A percentile compares a stretch with the other conserved stretches of the same genome.
phyloP scores from a whole-genome alignment of 2,113 vertebrate species.

The Callithrix jacchus region DNA sequence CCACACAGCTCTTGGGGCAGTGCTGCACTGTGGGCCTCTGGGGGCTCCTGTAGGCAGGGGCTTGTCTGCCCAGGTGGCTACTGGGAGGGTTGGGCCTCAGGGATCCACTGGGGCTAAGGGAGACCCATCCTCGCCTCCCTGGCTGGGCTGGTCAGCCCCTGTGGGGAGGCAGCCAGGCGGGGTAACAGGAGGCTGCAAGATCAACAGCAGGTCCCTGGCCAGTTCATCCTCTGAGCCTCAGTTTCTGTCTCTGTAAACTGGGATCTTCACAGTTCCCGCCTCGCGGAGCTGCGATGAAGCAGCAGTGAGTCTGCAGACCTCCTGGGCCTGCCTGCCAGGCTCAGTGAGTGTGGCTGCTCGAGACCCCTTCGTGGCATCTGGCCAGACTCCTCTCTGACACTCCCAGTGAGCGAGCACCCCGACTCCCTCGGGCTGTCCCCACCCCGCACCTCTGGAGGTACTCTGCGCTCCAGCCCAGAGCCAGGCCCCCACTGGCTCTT shows the following conservation, averaged over 20 bases:
- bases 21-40: neutral
- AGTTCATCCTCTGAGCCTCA: neutral
- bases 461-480: neutral
- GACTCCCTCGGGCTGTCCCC: accelerated
- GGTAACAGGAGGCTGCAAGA: neutral
- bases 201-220: neutral
- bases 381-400: neutral
- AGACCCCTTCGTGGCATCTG: neutral
- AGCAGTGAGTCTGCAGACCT: neutral
- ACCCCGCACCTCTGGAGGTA: neutral
- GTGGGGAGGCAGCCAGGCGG: neutral
- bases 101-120: neutral
- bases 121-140: neutral
- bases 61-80: neutral
- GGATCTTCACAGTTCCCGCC: neutral
- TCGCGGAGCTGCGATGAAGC: neutral
- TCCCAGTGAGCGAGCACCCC: neutral
- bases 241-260: neutral
- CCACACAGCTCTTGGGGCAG: neutral
- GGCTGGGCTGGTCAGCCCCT: neutral
- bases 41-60: neutral
- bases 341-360: neutral
- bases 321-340: neutral
- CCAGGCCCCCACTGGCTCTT: neutral
- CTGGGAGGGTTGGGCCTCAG: neutral